Evolutionary conservation across 1,140 invertebrate genomes (phyloP), one percentile per base, ranked within the genome.

Genomic region (Drosophila orosa): DNA sequence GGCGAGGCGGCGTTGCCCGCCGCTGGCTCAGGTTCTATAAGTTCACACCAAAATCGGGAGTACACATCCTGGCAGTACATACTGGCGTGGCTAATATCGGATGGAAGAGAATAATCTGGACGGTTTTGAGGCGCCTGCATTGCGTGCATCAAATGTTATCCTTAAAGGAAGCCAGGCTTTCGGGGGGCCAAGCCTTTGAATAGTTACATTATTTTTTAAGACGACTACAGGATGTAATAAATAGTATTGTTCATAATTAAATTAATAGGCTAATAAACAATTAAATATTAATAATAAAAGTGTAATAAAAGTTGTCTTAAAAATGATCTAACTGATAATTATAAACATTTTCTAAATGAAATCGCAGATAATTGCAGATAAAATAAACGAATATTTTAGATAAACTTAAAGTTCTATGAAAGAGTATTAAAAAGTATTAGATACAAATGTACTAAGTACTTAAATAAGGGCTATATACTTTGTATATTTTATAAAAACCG

Each of bases 11-110:
- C 47, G 39, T 44, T 65, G 45, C 63, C 42, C 19, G 63, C 65
- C 48, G 37, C 78, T n/a, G 72, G 63, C 67, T 75, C 29, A 27
- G 33, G 40, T 29, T 48, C 62, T 52, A 58, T 59, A 76, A 31
- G 22, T 76, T 45, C 61, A 76, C 73, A 67, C 69, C 69, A 25
- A 39, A 54, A 6, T 48, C 22, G 19, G 33, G 22, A 47, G 68
- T 33, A 52, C 57, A 73, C 22, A 39, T 48, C 68, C 37, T 44
- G 19, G 12, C 22, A 48, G 67, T 27, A 29, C 54, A 72, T 45
- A 24, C 25, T 33, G 25, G 31, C 35, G 56, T 15, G 39, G 15
- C 45, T 25, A 19, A 57, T 19, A 22, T 35, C 17, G 61, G 45
- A 40, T 66, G 17, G 13, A 22, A 24, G 50, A 39, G 31, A 40